Percentiles rank a stretch among this genome's conserved stretches.
These are phyloP conservation scores for Pollenia labialis DNA, from an alignment of 2,888 invertebrate genomes.

Conservation along the genomic window DNA sequence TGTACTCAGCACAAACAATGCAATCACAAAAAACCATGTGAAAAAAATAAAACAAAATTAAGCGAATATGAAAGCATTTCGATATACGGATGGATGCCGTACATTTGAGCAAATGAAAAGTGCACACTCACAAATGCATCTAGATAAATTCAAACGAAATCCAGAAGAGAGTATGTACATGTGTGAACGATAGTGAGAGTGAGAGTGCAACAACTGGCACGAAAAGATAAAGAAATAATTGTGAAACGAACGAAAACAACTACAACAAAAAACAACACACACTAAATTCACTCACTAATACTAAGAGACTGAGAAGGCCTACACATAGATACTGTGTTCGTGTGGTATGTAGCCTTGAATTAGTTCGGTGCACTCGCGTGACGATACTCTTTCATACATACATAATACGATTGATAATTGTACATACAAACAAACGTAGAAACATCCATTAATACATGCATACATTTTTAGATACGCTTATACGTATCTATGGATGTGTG, in stretches of 20 bases:
- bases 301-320: conserved; percentile 69
- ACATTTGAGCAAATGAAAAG: conserved; percentile 39
- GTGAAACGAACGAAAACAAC: conserved; percentile 49
- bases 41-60: conserved; percentile 8
- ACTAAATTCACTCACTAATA: conserved; percentile 73
- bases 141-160: conserved; percentile 61
- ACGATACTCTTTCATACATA: conserved; percentile 76
- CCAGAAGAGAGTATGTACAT: conserved; percentile 27
- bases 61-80: conserved; percentile 53
- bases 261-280: neutral
- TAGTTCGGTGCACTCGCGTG: conserved; percentile 84
- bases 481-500: conserved; percentile 50
- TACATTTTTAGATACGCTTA: neutral
- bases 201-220: conserved; percentile 48
- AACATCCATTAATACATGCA: conserved; percentile 27
- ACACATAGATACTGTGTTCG: conserved; percentile 75
- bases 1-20: conserved; percentile 3
- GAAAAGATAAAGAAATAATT: conserved; percentile 59
- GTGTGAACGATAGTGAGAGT: conserved; percentile 53
- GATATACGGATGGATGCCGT: conserved; percentile 46
- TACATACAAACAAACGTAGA: conserved; percentile 54
- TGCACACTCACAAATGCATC: conserved; percentile 58
- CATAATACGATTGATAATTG: conserved; percentile 75
- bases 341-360: conserved; percentile 85
- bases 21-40: conserved; percentile 23